Conservation (phyloP, 2,797 vertebrate species). For the Spheniscus humboldti region DNA sequence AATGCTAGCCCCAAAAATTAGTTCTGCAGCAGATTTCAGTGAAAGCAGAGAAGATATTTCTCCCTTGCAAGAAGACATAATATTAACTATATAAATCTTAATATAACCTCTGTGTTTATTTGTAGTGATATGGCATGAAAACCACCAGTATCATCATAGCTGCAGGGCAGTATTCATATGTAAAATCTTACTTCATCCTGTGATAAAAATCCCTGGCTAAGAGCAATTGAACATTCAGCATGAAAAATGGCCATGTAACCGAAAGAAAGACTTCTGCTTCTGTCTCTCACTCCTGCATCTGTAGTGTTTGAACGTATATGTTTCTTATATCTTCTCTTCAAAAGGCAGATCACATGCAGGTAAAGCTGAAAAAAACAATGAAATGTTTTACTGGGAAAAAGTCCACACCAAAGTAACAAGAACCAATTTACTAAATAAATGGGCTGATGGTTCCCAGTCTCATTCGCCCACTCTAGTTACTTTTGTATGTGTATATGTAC, state of each 20-base stretch:
- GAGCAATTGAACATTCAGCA: background rate
- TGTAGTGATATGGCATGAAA: background rate
- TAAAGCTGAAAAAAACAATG: background rate
- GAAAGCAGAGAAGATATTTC: background rate
- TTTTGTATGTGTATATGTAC: no score
- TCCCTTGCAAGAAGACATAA: background rate
- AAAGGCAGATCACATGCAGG: background rate
- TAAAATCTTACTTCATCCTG: background rate
- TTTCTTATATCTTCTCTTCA: background rate
- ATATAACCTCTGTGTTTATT: background rate
- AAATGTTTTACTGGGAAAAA: background rate
- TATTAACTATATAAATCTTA: background rate
- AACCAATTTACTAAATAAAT: background rate
- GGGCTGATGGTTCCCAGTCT: background rate
- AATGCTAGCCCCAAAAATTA: background rate
- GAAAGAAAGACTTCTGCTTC: background rate
- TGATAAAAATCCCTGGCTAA: background rate
- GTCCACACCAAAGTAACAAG: background rate
- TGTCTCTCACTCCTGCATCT: background rate
- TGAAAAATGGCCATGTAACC: background rate
- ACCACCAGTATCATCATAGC: background rate
- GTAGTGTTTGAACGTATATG: background rate
- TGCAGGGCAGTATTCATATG: background rate
- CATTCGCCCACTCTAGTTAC: background rate
- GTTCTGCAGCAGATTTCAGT: background rate